Evolutionary conservation across 2,797 vertebrate species (phyloP), one percentile per base, ranked within the genome.

Genomic region (Diplodus puntazzo): DNA sequence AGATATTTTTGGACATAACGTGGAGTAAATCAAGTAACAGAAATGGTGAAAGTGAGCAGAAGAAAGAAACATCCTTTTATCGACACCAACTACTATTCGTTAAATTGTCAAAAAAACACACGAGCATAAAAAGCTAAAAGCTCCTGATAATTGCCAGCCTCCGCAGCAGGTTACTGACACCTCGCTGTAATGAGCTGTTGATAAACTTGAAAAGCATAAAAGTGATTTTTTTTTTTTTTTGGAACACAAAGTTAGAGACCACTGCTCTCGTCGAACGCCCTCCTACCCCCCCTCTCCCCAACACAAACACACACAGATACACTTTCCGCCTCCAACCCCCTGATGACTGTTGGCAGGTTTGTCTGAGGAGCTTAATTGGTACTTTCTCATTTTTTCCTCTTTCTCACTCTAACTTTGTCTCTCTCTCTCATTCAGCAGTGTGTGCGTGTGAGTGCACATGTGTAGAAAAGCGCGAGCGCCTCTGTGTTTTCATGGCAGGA

Each of bases 351-450:
- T 91, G 91, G 88, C 87, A 87, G 85, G 77, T 81, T 54, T 58
- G 88, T 90, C 83, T 88, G 78, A 87, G 82, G 75, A 91, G 86
- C 82, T 88, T 88, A 90, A 92, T 90, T 91, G 88, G 87, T 87
- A 85, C 84, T 88, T 88, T 91, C 85, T 87, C 77, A 85, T 86
- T 87, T 90, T 84, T 83, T 57, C 70, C 79, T 79, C 62, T 80
- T 66, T 88, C 80, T 86, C 75, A 21, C 58, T 63, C 50, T 63
- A 64, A 81, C 82, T 82, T 57, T 80, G 77, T 80, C 85, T 81
- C 79, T 85, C 79, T 85, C 75, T 74, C 78, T 86, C 79, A 69
- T 81, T 87, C 69, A 63, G 80, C 69, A 61, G 80, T 73, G 75
- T 59, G 48, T 80, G 57, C n/a, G 45, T 46, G 42, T 25, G 27